These are phyloP conservation scores for Formicarius rufipectus DNA, from an alignment of 2,113 vertebrate species.

Conservation along the genomic window DNA sequence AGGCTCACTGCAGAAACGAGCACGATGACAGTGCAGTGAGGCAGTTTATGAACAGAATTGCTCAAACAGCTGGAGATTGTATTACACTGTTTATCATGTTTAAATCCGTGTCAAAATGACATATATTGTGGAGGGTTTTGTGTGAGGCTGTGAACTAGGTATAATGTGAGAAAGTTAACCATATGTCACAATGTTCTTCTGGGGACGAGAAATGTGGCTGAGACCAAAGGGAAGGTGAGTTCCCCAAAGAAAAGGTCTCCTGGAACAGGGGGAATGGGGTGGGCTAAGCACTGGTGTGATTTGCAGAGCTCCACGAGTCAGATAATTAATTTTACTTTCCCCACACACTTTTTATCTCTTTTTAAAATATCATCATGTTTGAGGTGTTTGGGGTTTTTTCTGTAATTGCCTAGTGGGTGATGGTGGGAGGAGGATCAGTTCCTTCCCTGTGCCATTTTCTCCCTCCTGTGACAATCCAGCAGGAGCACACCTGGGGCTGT, in stretches of 20 bases:
- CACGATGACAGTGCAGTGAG: slow-evolving; percentile 34
- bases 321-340: background rate
- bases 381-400: background rate
- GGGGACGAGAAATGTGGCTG: slow-evolving; percentile 36
- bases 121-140: slow-evolving; percentile 31
- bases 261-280: background rate
- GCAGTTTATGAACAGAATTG: slow-evolving; percentile 42
- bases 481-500: background rate
- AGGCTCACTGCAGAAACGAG: background rate
- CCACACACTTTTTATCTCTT: background rate
- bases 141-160: slow-evolving; percentile 43
- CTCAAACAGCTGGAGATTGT: slow-evolving; percentile 63
- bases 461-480: background rate
- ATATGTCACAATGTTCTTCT: slow-evolving; percentile 39
- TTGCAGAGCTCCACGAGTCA: background rate
- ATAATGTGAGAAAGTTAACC: slow-evolving; percentile 38
- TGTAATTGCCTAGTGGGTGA: background rate
- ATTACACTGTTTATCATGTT: slow-evolving; percentile 65
- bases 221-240: background rate
- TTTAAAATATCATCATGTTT: background rate
- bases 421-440: background rate
- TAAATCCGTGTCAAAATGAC: slow-evolving; percentile 59
- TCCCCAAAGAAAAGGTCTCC: background rate
- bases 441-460: background rate
- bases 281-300: slow-evolving; percentile 1